phyloP scores from a whole-genome alignment of 1,140 invertebrate genomes.

The Laupala kohalensis region DNA sequence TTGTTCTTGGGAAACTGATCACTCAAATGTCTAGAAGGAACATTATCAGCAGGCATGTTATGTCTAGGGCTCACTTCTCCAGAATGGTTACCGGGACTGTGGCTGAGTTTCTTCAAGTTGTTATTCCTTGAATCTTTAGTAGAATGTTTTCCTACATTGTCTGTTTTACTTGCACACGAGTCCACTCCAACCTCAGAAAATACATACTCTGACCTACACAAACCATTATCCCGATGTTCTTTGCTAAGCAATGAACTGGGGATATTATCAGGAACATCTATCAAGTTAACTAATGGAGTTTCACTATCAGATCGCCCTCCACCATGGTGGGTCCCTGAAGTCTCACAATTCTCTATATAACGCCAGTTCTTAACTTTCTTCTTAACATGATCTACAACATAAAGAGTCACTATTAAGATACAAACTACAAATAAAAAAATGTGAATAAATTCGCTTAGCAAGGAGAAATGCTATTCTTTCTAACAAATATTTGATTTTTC shows the following conservation, averaged over 20 bases:
- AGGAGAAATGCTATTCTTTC: background rate
- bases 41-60: background rate
- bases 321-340: background rate
- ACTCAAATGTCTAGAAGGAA: background rate
- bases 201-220: conserved; percentile 10
- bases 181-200: conserved; percentile 2
- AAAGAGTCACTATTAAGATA: background rate
- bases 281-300: background rate
- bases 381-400: conserved; percentile 1
- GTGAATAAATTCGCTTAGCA: background rate
- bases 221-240: background rate
- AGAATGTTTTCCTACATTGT: background rate
- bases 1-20: background rate
- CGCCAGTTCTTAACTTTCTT: background rate
- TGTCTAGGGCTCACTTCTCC: conserved; percentile 1
- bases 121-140: conserved; percentile 1
- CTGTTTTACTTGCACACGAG: background rate
- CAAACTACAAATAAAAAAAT: background rate
- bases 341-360: conserved; percentile 4
- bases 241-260: background rate
- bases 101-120: background rate
- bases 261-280: background rate
- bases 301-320: background rate
- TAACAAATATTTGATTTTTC: too few relatives aligned
- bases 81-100: background rate